phyloP scores from a whole-genome alignment of 2,113 vertebrate genomes.

The Gadus chalcogrammus region DNA sequence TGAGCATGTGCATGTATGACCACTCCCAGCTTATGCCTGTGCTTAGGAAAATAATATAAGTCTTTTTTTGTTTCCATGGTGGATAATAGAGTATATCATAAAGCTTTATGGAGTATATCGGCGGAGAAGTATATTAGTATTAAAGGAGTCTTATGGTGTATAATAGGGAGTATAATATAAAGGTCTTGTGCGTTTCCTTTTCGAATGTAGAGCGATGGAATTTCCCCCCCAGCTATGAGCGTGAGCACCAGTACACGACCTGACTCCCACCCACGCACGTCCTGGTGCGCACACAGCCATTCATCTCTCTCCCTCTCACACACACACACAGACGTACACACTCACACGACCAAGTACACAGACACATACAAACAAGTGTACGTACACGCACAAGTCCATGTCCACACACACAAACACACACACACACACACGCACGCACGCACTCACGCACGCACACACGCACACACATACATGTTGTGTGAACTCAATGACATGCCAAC shows the following conservation, averaged over 20 bases:
- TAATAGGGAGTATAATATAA: no score
- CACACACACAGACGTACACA: not conserved
- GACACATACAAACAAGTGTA: conserved; percentile 5
- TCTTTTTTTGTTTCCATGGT: not conserved
- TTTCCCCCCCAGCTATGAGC: no score
- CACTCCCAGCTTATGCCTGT: not conserved
- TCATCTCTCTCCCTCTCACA: no score
- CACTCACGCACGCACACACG: conserved; percentile 8
- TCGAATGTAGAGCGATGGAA: no score
- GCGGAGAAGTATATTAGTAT: no score
- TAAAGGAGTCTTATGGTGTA: no score
- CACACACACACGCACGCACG: not conserved
- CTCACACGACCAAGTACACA: conserved; percentile 6
- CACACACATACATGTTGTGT: conserved; percentile 13
- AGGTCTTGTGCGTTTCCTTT: no score
- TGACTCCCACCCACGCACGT: no score
- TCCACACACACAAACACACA: conserved; percentile 10
- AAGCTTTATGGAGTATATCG: no score
- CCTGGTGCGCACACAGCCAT: no score
- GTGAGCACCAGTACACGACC: no score
- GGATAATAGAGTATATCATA: not conserved
- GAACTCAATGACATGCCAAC: no score
- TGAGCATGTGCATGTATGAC: not conserved
- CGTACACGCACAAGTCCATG: not conserved
- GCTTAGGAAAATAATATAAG: not conserved